These are phyloP conservation scores for Brachionus asplanchnoidis DNA, from an alignment of 1,140 invertebrate genomes.

Conservation along the genomic window DNA sequence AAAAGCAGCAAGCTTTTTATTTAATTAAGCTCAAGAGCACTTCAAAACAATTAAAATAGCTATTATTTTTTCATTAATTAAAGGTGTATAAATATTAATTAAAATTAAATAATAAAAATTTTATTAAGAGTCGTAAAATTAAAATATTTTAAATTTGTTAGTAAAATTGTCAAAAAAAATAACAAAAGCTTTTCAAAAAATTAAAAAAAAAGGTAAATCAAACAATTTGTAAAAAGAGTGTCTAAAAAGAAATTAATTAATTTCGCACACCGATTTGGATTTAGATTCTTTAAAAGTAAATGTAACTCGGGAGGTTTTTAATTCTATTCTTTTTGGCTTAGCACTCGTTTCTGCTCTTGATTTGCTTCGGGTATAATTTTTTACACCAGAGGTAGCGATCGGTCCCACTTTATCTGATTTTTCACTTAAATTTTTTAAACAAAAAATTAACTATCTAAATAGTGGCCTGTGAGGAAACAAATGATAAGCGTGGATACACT, in stretches of 20 bases:
- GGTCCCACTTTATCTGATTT: neutral
- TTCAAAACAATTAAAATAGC: neutral
- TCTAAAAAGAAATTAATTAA: neutral
- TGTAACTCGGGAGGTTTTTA: conserved; percentile 17
- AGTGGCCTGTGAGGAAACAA: neutral
- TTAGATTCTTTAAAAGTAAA: conserved; percentile 6
- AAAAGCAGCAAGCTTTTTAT: neutral
- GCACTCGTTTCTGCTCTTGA: neutral
- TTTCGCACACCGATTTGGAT: neutral
- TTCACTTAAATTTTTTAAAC: neutral
- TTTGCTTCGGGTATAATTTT: neutral
- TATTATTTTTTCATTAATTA: neutral
- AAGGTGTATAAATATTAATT: neutral
- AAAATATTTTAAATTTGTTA: neutral
- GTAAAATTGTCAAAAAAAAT: neutral
- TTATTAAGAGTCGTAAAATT: neutral
- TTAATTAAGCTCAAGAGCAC: neutral
- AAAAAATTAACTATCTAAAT: neutral
- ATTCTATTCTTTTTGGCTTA: conserved; percentile 6
- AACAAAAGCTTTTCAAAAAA: neutral
- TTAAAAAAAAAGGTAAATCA: neutral
- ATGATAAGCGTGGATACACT: neutral
- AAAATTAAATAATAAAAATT: neutral
- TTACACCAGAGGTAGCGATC: neutral
- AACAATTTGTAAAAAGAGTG: neutral